A percentile compares a stretch with the other conserved stretches of the same genome.
These are phyloP conservation scores for Egretta garzetta DNA, from an alignment of 2,113 vertebrate species.

Conservation along the genomic window DNA sequence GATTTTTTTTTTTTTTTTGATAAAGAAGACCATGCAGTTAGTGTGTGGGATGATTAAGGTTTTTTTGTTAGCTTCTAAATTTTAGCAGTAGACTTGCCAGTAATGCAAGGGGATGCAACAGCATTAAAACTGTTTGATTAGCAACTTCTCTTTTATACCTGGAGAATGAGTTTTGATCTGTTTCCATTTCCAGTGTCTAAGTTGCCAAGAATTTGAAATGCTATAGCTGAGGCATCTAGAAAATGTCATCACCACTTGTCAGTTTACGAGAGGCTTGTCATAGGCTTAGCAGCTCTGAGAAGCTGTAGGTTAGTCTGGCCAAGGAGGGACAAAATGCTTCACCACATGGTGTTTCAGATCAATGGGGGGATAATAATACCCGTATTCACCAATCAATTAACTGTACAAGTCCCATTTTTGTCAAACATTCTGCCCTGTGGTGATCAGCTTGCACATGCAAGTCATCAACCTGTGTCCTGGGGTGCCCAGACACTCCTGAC, in stretches of 20 bases:
- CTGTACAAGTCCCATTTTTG: background rate
- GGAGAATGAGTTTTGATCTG: background rate
- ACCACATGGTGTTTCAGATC: background rate
- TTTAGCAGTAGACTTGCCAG: background rate
- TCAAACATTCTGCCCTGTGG: background rate
- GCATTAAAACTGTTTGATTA: background rate
- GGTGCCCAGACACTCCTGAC: background rate
- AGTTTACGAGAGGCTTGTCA: background rate
- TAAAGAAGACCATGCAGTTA: background rate
- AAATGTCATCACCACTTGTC: background rate
- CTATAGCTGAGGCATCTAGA: background rate
- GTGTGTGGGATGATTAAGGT: accelerated
- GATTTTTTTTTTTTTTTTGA: background rate
- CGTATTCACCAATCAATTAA: background rate
- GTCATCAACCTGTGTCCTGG: background rate
- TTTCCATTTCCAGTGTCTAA: background rate
- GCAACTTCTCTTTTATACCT: background rate
- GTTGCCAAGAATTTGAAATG: conserved; percentile 33
- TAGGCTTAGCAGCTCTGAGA: conserved; percentile 21
- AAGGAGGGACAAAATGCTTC: background rate
- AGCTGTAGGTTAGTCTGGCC: background rate
- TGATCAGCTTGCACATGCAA: background rate
- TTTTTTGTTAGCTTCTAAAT: background rate
- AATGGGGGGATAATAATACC: background rate
- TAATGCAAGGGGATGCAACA: background rate